Evolutionary conservation across 2,113 vertebrate genomes (phyloP), one percentile per base, ranked within the genome.

Genomic region (Ellobius talpinus): DNA sequence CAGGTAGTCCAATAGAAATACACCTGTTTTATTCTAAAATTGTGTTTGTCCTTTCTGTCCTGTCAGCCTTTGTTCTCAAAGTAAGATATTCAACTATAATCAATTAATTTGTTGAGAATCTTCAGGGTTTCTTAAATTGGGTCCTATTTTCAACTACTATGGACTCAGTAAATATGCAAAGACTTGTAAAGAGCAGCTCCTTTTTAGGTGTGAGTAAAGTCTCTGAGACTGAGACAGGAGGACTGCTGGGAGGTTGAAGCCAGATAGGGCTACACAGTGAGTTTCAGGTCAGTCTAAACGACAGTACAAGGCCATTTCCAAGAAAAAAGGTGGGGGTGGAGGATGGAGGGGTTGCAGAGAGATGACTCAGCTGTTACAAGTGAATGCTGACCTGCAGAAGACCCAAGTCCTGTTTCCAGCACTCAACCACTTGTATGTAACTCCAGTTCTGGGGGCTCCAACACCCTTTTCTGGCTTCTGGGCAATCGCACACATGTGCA

Each of bases 11-110:
- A 68, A 50, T 93, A 96, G 96, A 98, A 99, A 98, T 98, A 98
- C 96, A 98, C 61, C 19, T 2, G 89, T 94, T 98, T 98, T 98
- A 93, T 97, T 98, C 89, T 96, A 97, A 98, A 97, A 84, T 82
- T 95, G 91, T 94, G 97, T 98, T 91, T 95, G 58, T 95, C 89
- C 65, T 98, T 98, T 90, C 0, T 87, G 65, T 79, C 87, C 96
- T 77, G 0, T 82, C 92, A 89, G 73, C 63, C 39, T 86, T 87
- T 52, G 39, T 89, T 85, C 87, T 87, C 73, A 66, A 76, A 84
- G 33, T 96, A 90, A 87, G 84, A 90, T 63, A 50, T 42, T 85
- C 26, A 58, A 55, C 55, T 95, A 1, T 87, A 55, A 90, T 94
- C 52, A 33, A 42, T 89, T 88, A 91, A 70, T 50, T 96, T 96